These are phyloP conservation scores for Aphidius colemani DNA, from an alignment of 2,888 invertebrate species.

Conservation along the genomic window DNA sequence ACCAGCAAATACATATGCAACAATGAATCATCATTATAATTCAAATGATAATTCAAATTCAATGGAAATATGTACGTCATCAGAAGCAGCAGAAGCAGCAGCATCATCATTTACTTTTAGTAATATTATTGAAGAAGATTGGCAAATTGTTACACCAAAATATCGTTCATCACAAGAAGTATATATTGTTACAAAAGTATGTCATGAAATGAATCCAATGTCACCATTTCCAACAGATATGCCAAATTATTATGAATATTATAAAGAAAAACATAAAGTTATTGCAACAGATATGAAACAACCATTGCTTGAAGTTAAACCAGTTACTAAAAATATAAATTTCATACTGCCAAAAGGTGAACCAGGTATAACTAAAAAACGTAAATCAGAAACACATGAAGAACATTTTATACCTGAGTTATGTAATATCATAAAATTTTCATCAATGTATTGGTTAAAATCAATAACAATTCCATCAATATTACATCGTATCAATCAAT, in stretches of 20 bases:
- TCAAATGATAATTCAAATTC: background rate
- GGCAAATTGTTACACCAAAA: conserved; percentile 80
- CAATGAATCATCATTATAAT: background rate
- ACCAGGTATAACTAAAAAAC: conserved; percentile 49
- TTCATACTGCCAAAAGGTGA: conserved; percentile 56
- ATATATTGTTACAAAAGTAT: conserved; percentile 75
- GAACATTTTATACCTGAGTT: conserved; percentile 87
- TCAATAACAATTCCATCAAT: conserved; percentile 83
- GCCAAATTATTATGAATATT: conserved; percentile 76
- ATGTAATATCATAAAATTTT: conserved; percentile 74
- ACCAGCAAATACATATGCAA: conserved; percentile 47
- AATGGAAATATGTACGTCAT: background rate
- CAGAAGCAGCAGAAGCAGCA: conserved; percentile 50
- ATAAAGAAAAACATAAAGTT: conserved; percentile 73
- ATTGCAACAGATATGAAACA: conserved; percentile 69
- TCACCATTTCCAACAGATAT: conserved; percentile 71
- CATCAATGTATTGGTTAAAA: conserved; percentile 83
- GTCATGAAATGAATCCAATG: conserved; percentile 68
- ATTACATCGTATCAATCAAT: conserved; percentile 73
- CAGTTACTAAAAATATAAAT: conserved; percentile 66
- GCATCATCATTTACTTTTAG: too few species aligned
- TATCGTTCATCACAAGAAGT: conserved; percentile 64
- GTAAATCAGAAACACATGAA: conserved; percentile 58
- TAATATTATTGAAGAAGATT: conserved; percentile 66
- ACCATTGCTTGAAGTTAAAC: conserved; percentile 81